Base-by-base conservation (phyloP, 1,140 invertebrate species). In the Drosophila orosa region DNA sequence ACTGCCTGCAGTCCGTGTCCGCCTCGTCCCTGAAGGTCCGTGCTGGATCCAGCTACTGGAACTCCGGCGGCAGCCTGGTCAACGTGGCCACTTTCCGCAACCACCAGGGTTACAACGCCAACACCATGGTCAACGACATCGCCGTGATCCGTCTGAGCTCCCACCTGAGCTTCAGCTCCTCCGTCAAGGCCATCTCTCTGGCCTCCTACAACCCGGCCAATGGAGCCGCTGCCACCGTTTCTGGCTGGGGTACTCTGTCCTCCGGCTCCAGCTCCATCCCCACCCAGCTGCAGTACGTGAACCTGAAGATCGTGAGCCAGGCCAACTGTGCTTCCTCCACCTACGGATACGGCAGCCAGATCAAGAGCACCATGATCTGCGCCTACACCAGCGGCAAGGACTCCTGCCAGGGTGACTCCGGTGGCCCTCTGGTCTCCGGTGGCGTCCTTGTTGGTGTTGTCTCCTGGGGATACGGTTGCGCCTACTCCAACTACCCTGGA, bases 381-480 rank as follows among this genome's bases (percentile, higher is more conserved):
- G 93, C 93, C 12, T 79, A 90, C 33, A 15, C 67, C 29, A 7
- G 2, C 47, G 80, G 83, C 17, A 90, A 87, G 72, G 90, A 91
- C 57, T 44, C 90, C 35, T 91, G 91, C 69, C 68, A 91, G 69
- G 86, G 91, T 57, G 93, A 94, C 63, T 93, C 93, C 2, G 93
- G 93, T 48, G 92, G 93, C 25, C 92, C 93, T 47, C 82, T 93
- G 61, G 79, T 92, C 7, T 67, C 71, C n/a, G 66, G 89, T 25
- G 77, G 87, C 15, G 54, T 45, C 0, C 68, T 93, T 17, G 83
- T 92, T 27, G 95, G 95, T 58, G 90, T 95, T 25, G 93, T 94
- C 1, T 95, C 94, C 31, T 95, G 94, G 93, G 95, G 95, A 19
- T 89, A 92, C 60, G 93, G 93, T 1, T 96, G 95, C 67, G 94